These are phyloP conservation scores for Lydus trimaculatus DNA, from an alignment of 2,888 invertebrate genomes.

Conservation along the genomic window DNA sequence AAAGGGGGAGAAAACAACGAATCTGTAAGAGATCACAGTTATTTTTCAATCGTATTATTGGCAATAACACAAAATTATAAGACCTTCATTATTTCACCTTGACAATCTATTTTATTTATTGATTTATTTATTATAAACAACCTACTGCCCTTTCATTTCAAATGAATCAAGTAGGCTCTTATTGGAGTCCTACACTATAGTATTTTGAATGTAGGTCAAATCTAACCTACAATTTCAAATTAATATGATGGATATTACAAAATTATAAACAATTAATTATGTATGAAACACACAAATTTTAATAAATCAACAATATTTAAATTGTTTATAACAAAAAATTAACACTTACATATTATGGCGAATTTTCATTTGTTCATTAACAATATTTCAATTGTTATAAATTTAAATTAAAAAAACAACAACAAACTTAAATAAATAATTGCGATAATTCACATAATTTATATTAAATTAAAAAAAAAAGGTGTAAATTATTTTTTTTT, in stretches of 20 bases:
- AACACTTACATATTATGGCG: conserved; percentile 7
- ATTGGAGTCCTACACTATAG: conserved; percentile 30
- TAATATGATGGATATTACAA: not conserved
- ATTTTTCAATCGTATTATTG: not conserved
- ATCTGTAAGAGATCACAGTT: not conserved
- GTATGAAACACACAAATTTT: not conserved
- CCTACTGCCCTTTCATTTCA: conserved; percentile 14
- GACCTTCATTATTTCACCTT: not conserved
- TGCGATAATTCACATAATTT: conserved; percentile 29
- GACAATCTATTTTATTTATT: not conserved
- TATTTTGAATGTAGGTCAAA: conserved; percentile 45
- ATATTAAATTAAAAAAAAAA: conserved; percentile 33
- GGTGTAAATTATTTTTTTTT: conserved; percentile 42
- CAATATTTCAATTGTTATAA: not conserved
- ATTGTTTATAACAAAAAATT: not conserved
- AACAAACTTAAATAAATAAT: conserved; percentile 2
- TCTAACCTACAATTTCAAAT: conserved; percentile 42
- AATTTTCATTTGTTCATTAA: not conserved
- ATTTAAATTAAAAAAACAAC: not conserved
- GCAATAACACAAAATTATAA: not conserved
- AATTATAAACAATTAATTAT: not conserved
- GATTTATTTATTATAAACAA: conserved; percentile 23
- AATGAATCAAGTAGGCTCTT: conserved; percentile 3
- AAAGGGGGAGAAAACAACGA: not conserved
- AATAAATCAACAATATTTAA: not conserved